These are phyloP conservation scores for Tenrec ecaudatus DNA, from an alignment of 2,113 vertebrate species.

Conservation along the genomic window DNA sequence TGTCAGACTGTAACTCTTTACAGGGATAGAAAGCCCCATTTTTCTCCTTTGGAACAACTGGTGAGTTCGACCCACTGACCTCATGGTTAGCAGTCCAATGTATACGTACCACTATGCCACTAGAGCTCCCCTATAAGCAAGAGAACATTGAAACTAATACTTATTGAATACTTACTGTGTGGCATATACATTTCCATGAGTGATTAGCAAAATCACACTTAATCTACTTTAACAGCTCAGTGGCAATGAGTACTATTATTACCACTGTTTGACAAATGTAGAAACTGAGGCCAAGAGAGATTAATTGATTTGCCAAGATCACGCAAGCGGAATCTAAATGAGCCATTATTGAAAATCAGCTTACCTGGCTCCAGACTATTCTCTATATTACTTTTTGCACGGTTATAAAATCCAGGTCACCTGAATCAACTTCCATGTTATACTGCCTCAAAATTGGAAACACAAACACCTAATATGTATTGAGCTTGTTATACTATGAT, in stretches of 20 bases:
- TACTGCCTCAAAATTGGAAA: background rate
- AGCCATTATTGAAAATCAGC: background rate
- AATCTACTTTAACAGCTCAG: background rate
- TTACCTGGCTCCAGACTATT: background rate
- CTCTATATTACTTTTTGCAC: background rate
- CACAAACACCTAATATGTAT: background rate
- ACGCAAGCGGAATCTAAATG: background rate
- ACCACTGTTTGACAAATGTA: background rate
- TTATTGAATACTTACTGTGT: background rate
- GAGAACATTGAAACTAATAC: background rate
- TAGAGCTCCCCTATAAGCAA: no score
- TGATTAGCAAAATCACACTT: conserved; percentile 38
- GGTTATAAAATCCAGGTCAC: background rate
- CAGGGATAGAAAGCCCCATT: no score
- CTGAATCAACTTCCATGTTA: background rate
- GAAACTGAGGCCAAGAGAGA: background rate
- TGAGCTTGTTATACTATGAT: background rate
- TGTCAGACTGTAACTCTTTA: no score
- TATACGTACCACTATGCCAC: no score
- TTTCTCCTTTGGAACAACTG: no score
- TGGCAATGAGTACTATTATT: background rate
- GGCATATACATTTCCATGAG: background rate
- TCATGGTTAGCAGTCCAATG: no score
- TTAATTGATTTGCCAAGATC: conserved; percentile 38
- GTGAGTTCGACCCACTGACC: no score